Conservation (phyloP, 2,888 invertebrate genomes). For the Calameuta filiformis region DNA sequence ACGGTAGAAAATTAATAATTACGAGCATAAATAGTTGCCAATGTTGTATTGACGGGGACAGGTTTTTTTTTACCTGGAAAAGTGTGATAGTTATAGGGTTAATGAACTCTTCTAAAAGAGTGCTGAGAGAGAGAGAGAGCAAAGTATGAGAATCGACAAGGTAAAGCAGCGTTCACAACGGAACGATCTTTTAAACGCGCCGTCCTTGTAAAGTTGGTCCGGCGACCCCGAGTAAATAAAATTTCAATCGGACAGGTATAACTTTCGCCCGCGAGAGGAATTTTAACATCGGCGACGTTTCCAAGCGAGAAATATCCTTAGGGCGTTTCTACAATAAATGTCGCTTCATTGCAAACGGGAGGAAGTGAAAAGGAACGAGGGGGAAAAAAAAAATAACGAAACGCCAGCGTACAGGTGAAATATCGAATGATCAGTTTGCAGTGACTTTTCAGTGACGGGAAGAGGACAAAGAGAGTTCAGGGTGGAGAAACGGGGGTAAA, state of each 20-base stretch:
- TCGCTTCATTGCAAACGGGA: background rate
- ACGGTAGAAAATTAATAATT: background rate
- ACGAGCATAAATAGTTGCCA: no score
- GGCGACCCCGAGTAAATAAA: background rate
- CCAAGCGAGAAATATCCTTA: background rate
- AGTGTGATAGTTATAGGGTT: background rate
- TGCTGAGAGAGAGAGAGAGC: background rate
- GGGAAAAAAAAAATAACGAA: background rate
- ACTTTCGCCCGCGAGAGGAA: background rate
- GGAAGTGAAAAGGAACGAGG: no score
- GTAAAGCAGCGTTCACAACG: background rate
- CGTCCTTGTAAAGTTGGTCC: background rate
- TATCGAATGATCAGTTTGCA: background rate
- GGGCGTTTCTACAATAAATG: background rate
- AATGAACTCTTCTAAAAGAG: background rate
- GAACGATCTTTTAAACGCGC: background rate
- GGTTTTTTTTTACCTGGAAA: no score
- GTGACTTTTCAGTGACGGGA: background rate
- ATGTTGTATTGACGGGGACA: no score
- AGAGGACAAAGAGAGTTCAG: background rate
- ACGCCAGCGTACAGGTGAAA: background rate
- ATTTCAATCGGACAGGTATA: background rate
- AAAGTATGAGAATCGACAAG: background rate
- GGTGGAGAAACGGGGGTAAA: background rate
- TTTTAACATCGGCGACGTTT: background rate